Conservation (phyloP, 2,888 invertebrate species). For the Ichneumon xanthorius region DNA sequence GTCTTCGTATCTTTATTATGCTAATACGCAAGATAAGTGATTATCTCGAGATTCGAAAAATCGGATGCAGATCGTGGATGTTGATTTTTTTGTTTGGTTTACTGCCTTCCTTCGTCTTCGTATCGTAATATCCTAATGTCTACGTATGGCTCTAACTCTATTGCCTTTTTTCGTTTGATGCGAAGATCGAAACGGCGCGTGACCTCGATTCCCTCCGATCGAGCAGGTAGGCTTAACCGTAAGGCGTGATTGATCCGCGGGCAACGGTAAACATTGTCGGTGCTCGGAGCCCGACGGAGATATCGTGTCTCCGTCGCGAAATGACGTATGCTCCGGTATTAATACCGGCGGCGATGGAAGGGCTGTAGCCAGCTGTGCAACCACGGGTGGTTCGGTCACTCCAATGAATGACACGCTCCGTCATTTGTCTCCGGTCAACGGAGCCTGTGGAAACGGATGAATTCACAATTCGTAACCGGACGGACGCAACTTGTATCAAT, state of each 20-base stretch:
- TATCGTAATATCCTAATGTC: slow-evolving; percentile 16
- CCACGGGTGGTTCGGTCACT: slow-evolving; percentile 77
- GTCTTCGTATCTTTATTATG: slow-evolving; percentile 6
- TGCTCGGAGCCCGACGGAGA: slow-evolving; percentile 62
- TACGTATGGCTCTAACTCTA: background rate
- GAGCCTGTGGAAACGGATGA: slow-evolving; percentile 68
- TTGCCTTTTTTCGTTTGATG: slow-evolving; percentile 7
- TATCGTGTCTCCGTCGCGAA: slow-evolving; percentile 68
- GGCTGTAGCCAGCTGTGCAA: slow-evolving; percentile 80
- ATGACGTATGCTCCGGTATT: slow-evolving; percentile 81
- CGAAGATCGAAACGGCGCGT: slow-evolving; percentile 46
- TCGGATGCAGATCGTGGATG: background rate
- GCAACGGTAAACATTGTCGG: slow-evolving; percentile 80
- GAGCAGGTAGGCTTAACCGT: slow-evolving; percentile 32
- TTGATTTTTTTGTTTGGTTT: background rate
- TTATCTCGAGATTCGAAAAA: slow-evolving; percentile 1
- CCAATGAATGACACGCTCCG: slow-evolving; percentile 79
- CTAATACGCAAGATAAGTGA: slow-evolving; percentile 20
- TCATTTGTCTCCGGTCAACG: slow-evolving; percentile 80
- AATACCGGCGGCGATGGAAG: slow-evolving; percentile 79
- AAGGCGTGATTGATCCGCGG: slow-evolving; percentile 78
- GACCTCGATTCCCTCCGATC: slow-evolving; percentile 70
- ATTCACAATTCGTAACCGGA: slow-evolving; percentile 79
- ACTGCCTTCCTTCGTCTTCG: background rate
- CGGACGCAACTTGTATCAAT: slow-evolving; percentile 76